Conservation (phyloP, 2,797 vertebrate genomes). For the Liasis olivaceus region DNA sequence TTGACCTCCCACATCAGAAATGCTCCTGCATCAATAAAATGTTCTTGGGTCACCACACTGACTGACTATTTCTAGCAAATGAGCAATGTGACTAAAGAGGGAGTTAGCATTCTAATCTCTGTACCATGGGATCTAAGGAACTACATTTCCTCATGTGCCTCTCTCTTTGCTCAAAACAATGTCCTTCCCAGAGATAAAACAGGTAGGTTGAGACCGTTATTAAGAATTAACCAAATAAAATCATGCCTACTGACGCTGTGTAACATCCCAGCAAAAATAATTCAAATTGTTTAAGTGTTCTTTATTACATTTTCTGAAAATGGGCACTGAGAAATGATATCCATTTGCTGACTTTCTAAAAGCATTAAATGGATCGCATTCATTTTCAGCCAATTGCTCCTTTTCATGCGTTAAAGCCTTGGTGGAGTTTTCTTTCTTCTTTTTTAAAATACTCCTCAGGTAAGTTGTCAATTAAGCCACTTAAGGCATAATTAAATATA, state of each 20-base stretch:
- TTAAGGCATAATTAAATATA: not conserved
- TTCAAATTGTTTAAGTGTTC: slow-evolving; percentile 44
- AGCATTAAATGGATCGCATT: not conserved
- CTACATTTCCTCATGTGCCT: not conserved
- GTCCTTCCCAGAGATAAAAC: slow-evolving; percentile 41
- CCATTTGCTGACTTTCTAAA: slow-evolving; percentile 40
- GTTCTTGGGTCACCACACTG: too few relatives aligned
- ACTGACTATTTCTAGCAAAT: too few relatives aligned
- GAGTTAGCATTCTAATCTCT: too few relatives aligned
- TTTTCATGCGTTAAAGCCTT: slow-evolving; percentile 23
- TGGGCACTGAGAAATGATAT: slow-evolving; percentile 39
- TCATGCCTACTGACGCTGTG: slow-evolving; percentile 39
- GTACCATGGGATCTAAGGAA: not conserved
- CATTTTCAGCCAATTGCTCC: not conserved
- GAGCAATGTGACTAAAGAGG: too few relatives aligned
- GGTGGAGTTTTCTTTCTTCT: not conserved
- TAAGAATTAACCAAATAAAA: slow-evolving; percentile 32
- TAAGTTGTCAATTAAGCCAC: slow-evolving; percentile 35
- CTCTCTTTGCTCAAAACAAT: not conserved
- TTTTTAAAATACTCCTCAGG: slow-evolving; percentile 7
- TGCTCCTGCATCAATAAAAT: not conserved
- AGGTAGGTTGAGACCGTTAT: not conserved
- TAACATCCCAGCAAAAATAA: not conserved
- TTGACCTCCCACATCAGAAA: not conserved
- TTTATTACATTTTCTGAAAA: slow-evolving; percentile 51